Base-by-base conservation (phyloP, 2,113 vertebrate genomes). In the Perognathus longimembris region DNA sequence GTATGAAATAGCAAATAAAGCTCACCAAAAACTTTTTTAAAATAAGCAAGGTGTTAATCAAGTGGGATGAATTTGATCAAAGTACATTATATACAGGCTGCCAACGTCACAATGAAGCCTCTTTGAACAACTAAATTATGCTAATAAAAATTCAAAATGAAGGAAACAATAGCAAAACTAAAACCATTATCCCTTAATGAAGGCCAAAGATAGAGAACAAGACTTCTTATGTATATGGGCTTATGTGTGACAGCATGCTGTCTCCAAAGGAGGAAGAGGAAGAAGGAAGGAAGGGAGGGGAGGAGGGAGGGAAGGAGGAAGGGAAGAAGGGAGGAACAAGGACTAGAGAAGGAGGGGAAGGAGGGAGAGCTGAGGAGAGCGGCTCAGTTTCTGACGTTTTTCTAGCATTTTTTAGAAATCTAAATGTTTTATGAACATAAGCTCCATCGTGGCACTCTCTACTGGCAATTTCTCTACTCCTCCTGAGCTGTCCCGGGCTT, bases 401-500 rank as follows among this genome's bases (percentile, higher is more conserved):
- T 79, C 32, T 69, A 67, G 34, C 6, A 18, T n/a, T 91, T 64
- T 24, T 26, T 45, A 21, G 78, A 63, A 9, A 73, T 50, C 14
- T 67, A 80, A 82, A 30, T 32, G 66, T 84, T 83, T 89, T 59
- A 73, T n/a, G 78, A 38, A 38, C n/a, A 66, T 77, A 30, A 63
- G 38, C 18, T 50, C 63, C 22, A 17, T 24, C 28, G 12, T 36
- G n/a, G 14, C 15, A 5, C 64, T 89, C 64, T 92, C 59, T 28
- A 8, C 11, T 59, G 40, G 30, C 69, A 77, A 24, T 71, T 26
- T 32, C 40, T 50, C 14, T 0, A 42, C n/a, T 20, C 1, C 22
- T 86, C 40, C 2, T 24, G 26, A 21, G 30, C 36, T 70, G 8
- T 66, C 40, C 81, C 26, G 1, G 30, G 40, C 64, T 88, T 93